A percentile compares a stretch with the other conserved stretches of the same genome.
These are phyloP conservation scores for Brachyalestes nurse DNA, from an alignment of 2,797 vertebrate genomes.

Conservation along the genomic window DNA sequence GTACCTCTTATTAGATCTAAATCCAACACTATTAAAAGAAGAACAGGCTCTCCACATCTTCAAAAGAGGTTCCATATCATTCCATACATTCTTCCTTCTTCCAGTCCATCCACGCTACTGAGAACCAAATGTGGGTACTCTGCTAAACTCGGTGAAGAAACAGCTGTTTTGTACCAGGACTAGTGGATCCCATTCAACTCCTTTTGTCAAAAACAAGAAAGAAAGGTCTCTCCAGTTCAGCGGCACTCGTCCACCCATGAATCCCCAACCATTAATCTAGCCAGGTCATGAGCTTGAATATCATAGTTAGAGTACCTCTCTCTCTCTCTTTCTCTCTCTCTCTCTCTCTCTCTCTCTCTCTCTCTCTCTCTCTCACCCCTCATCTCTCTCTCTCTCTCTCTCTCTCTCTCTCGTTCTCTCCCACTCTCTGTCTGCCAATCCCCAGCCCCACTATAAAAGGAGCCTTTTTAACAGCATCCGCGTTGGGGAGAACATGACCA, in stretches of 20 bases:
- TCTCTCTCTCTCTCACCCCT: neutral
- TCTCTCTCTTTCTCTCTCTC: neutral
- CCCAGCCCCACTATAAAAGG: slow-evolving; percentile 48
- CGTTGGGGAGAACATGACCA: slow-evolving; percentile 57
- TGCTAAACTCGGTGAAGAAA: neutral
- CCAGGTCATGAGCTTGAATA: slow-evolving; percentile 52
- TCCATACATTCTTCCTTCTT: too few relatives aligned
- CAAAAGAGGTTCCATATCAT: too few relatives aligned
- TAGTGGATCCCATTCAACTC: neutral
- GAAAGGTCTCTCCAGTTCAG: neutral
- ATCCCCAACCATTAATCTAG: slow-evolving; percentile 49
- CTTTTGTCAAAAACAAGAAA: neutral
- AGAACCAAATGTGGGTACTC: neutral
- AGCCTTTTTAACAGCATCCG: slow-evolving; percentile 47
- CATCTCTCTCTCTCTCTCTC: neutral
- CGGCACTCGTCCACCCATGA: slow-evolving; percentile 3
- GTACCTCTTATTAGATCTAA: too few relatives aligned
- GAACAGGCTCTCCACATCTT: too few relatives aligned
- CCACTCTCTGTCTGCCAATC: slow-evolving; percentile 33
- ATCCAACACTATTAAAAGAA: too few relatives aligned
- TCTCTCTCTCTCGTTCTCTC: neutral
- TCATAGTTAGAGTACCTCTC: slow-evolving; percentile 46
- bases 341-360: too few relatives aligned
- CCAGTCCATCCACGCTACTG: too few relatives aligned
- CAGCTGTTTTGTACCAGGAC: neutral